phyloP scores from a whole-genome alignment of 2,888 invertebrate genomes.

The Cenopis cana region DNA sequence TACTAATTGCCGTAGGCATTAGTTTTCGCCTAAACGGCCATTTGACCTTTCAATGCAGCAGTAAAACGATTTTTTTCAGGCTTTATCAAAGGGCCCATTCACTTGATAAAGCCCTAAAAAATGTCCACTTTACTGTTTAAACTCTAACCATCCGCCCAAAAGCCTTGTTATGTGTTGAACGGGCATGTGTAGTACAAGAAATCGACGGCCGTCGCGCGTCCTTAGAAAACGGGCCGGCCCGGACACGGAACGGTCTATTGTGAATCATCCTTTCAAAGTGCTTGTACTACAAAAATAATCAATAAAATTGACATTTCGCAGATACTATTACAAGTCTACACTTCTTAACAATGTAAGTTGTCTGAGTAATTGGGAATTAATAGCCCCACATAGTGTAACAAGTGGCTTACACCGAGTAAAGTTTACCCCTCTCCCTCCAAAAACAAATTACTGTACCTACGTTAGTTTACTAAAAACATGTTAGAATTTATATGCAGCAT shows the following conservation, averaged over 20 bases:
- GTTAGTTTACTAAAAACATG: conserved; percentile 1
- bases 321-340: too few relatives aligned
- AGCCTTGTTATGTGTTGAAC: background rate
- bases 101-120: too few relatives aligned
- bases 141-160: background rate
- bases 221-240: too few relatives aligned
- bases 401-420: background rate
- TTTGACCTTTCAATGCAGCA: background rate
- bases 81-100: background rate
- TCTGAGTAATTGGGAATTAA: conserved; percentile 14
- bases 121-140: background rate
- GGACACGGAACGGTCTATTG: too few relatives aligned
- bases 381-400: conserved; percentile 2
- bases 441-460: background rate
- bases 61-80: background rate
- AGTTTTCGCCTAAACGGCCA: too few relatives aligned
- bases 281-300: too few relatives aligned
- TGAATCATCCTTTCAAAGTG: too few relatives aligned
- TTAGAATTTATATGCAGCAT: background rate
- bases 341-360: background rate
- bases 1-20: too few relatives aligned
- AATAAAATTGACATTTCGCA: too few relatives aligned
- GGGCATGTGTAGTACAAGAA: too few relatives aligned
- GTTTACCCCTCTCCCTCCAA: background rate
- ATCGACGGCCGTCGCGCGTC: too few relatives aligned